A percentile compares a stretch with the other conserved stretches of the same genome.
Evolutionary conservation across 2,888 invertebrate genomes (phyloP).

Genomic region (Allygus modestus): DNA sequence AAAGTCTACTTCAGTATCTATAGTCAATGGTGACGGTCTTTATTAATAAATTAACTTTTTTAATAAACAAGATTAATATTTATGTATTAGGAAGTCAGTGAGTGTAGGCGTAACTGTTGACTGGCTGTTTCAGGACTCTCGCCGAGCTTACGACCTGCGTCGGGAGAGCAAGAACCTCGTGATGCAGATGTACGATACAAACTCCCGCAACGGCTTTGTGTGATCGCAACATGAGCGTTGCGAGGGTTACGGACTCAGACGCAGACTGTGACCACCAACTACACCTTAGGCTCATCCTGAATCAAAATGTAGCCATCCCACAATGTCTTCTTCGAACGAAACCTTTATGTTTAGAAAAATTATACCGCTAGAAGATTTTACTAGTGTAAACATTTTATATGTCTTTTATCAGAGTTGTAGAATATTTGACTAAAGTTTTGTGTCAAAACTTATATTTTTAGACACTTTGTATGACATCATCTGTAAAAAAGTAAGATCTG

Average conservation of each 20-base stretch:
- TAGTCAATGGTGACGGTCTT: too few relatives aligned
- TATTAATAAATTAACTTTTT: too few relatives aligned
- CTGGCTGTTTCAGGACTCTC: constrained; percentile 77
- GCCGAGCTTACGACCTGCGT: constrained; percentile 84
- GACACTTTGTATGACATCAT: not conserved
- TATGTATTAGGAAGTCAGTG: too few relatives aligned
- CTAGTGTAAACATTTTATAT: too few relatives aligned
- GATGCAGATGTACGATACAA: constrained; percentile 91
- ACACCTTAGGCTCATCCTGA: not conserved
- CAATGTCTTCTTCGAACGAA: not conserved
- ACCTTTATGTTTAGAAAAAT: constrained; percentile 5
- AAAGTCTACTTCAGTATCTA: too few relatives aligned
- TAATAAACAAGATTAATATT: too few relatives aligned
- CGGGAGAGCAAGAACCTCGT: constrained; percentile 90
- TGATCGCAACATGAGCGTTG: constrained; percentile 19
- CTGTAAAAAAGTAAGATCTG: not conserved
- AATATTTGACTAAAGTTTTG: not conserved
- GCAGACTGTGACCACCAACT: not conserved
- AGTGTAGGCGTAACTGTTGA: not conserved
- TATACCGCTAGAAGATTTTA: not conserved
- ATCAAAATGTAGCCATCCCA: constrained; percentile 19
- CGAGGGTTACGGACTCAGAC: constrained; percentile 7
- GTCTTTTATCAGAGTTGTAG: not conserved
- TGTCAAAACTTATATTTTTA: not conserved
- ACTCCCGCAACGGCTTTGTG: constrained; percentile 70